These are phyloP conservation scores for Glossosoma conforme DNA, from an alignment of 1,140 invertebrate species.

Conservation along the genomic window DNA sequence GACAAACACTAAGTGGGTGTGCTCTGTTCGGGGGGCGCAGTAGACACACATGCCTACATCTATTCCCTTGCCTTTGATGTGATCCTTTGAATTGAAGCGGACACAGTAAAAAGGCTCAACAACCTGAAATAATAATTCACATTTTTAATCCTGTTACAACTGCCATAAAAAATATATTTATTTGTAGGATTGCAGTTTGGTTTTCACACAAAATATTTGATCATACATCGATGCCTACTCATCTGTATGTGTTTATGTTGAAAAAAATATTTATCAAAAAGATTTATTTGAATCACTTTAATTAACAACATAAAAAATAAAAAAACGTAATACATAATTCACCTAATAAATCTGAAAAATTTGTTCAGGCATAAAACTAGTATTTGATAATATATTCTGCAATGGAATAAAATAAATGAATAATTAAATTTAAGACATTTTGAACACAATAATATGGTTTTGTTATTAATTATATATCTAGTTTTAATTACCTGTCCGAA, in stretches of 20 bases:
- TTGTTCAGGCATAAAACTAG: no score
- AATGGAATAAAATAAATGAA: no score
- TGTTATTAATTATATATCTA: no score
- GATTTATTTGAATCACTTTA: neutral
- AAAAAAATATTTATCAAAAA: slow-evolving; percentile 3
- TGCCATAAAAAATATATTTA: neutral
- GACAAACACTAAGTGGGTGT: slow-evolving; percentile 72
- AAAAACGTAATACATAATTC: no score
- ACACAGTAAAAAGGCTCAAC: slow-evolving; percentile 74
- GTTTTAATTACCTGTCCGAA: slow-evolving; percentile 61
- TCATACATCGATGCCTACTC: no score
- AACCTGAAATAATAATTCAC: slow-evolving; percentile 45
- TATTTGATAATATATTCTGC: no score
- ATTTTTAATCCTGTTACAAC: neutral
- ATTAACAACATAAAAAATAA: no score
- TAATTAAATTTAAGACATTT: no score
- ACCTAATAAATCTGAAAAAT: no score
- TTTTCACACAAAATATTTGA: neutral
- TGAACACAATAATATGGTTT: neutral
- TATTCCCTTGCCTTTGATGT: slow-evolving; percentile 64
- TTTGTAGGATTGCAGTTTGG: neutral
- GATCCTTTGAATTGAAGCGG: slow-evolving; percentile 71
- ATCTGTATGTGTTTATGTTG: no score
- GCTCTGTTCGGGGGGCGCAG: slow-evolving; percentile 68
- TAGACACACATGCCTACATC: slow-evolving; percentile 65